These are phyloP conservation scores for Romanogobio albipinnatus DNA, from an alignment of 2,113 vertebrate species.

Conservation along the genomic window DNA sequence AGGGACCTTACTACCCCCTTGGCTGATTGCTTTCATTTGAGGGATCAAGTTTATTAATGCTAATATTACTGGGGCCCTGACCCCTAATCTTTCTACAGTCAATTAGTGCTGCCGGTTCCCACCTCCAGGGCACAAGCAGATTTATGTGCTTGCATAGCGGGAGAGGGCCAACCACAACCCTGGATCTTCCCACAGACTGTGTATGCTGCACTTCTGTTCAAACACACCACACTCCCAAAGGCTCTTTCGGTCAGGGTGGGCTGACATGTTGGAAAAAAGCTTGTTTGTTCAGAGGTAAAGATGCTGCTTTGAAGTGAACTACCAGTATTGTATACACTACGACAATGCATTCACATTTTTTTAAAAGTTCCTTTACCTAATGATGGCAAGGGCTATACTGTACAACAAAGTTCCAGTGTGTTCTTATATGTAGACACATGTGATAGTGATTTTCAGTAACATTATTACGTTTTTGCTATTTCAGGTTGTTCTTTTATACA, in stretches of 20 bases:
- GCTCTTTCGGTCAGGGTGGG: constrained; percentile 19
- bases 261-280: constrained; percentile 17
- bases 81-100: constrained; percentile 72
- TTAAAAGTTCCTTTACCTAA: neutral
- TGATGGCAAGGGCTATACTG: neutral
- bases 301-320: neutral
- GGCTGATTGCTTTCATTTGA: constrained; percentile 67
- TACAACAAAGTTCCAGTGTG: neutral
- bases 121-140: constrained; percentile 73
- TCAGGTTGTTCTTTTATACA: neutral
- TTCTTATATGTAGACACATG: neutral
- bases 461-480: neutral
- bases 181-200: constrained; percentile 29
- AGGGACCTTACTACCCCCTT: constrained; percentile 59
- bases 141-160: constrained; percentile 73
- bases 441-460: neutral
- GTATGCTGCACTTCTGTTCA: constrained; percentile 20
- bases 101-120: constrained; percentile 74
- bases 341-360: neutral
- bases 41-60: constrained; percentile 76
- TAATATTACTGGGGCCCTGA: constrained; percentile 74
- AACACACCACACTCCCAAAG: constrained; percentile 41
- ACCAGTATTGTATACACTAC: neutral
- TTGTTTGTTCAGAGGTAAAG: constrained; percentile 33
- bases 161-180: constrained; percentile 27